Base-by-base conservation (phyloP, 2,888 invertebrate genomes). In the Dioctria linearis region DNA sequence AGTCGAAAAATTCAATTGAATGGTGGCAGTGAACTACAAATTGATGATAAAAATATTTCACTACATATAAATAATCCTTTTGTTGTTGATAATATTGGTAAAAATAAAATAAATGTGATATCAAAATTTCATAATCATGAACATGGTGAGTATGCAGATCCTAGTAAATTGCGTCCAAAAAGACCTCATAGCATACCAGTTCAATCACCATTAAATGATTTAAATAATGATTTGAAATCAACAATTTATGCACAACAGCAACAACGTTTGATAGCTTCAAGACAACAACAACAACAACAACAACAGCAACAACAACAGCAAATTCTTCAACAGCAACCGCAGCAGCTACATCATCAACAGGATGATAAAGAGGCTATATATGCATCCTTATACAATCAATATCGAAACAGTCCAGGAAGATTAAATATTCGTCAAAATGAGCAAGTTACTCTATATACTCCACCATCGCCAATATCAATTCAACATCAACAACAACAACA, bases 101-200 rank as follows among this genome's bases (percentile, higher is more conserved):
- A 65, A 51, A 57, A 39, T 42, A 80, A 78, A 69, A 42, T 37
- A 11, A 79, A 75, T 54, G 54, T 76, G 49, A 75, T 73, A 42
- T 51, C 79, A 37, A 75, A 75, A n/a, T 73, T 78, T 46, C 67
- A 63, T 42, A 71, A 80, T 9, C 78, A 80, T 11, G 75, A 71
- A 57, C 5, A 49, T 2, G 81, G 79, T 78, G 88, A 88, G 43
- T 88, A 88, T 82, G 87, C 88, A 4, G 88, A 88, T 73, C 87
- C 88, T 0, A 86, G 85, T 80, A 86, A 88, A 78, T 82, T 87
- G 83, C 87, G 87, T 54, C 85, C 86, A 9, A 83, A 85, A 65
- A 85, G 93, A 78, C 93, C 93, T 57, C 93, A 92, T 87, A 93
- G 93, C 85, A 91, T 93, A 84, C 93, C 93, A 82, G 90, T 91